Conservation (phyloP, 2,888 invertebrate species). For the Ophion obscuratus region DNA sequence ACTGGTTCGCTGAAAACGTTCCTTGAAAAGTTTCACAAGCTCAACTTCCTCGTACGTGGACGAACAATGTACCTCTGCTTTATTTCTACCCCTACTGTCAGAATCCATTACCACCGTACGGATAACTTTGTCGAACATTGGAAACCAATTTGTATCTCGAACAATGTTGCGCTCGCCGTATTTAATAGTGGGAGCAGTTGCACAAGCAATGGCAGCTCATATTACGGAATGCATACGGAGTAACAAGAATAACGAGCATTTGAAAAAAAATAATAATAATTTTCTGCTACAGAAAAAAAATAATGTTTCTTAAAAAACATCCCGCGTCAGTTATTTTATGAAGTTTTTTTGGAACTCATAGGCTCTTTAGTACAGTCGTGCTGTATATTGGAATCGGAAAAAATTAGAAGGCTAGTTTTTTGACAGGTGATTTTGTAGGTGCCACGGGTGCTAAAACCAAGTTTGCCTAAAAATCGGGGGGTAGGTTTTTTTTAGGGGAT, state of each 20-base stretch:
- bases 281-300: no score
- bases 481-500: no score
- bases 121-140: constrained; percentile 42
- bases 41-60: constrained; percentile 21
- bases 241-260: not conserved
- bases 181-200: not conserved
- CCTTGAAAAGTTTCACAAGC: constrained; percentile 42
- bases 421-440: no score
- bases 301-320: no score
- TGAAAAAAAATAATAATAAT: not conserved
- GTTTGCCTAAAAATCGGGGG: no score
- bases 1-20: constrained; percentile 27
- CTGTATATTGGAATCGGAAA: no score
- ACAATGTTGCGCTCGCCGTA: constrained; percentile 13
- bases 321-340: no score
- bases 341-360: no score
- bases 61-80: constrained; percentile 3
- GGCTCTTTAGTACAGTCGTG: no score
- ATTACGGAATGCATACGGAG: not conserved
- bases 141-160: constrained; percentile 46
- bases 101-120: constrained; percentile 21
- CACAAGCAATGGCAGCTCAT: not conserved
- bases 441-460: no score
- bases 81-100: not conserved
- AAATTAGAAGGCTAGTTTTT: no score